phyloP scores from a whole-genome alignment of 2,113 vertebrate species.

The Thinocorus orbignyianus region DNA sequence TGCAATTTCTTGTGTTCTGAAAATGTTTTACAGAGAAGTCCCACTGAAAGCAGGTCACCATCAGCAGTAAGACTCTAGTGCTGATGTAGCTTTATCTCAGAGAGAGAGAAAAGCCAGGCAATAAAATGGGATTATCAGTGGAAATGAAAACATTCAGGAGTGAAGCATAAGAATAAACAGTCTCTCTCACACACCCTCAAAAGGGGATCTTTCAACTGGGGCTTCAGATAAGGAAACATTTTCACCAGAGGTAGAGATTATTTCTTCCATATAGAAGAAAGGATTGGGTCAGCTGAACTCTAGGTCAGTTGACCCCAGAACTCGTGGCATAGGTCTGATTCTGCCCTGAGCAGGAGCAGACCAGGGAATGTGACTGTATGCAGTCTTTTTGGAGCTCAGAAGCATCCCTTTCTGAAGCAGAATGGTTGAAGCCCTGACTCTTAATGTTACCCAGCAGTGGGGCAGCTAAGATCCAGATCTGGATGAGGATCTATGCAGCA shows the following conservation, averaged over 20 bases:
- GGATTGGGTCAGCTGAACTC: neutral
- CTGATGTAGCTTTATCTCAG: neutral
- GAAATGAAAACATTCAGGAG: slow-evolving; percentile 28
- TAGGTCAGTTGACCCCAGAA: neutral
- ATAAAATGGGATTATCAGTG: slow-evolving; percentile 16
- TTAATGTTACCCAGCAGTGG: neutral
- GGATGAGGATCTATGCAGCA: fast-evolving
- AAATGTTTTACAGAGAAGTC: neutral
- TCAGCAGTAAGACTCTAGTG: neutral
- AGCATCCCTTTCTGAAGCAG: neutral
- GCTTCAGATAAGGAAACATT: neutral
- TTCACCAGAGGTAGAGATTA: neutral
- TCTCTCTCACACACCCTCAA: neutral
- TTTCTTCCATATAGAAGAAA: neutral
- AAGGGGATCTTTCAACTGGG: neutral
- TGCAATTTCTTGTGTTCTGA: neutral
- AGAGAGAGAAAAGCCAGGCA: neutral
- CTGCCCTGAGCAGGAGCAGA: neutral
- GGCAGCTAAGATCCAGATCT: neutral
- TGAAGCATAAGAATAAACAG: neutral
- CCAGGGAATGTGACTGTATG: neutral
- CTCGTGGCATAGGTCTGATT: neutral
- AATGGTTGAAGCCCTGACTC: neutral
- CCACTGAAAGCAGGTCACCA: neutral
- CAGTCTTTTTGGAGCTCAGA: neutral